Evolutionary conservation across 2,797 vertebrate species (phyloP), one percentile per base, ranked within the genome.

Genomic region (Pogonophryne albipinna): DNA sequence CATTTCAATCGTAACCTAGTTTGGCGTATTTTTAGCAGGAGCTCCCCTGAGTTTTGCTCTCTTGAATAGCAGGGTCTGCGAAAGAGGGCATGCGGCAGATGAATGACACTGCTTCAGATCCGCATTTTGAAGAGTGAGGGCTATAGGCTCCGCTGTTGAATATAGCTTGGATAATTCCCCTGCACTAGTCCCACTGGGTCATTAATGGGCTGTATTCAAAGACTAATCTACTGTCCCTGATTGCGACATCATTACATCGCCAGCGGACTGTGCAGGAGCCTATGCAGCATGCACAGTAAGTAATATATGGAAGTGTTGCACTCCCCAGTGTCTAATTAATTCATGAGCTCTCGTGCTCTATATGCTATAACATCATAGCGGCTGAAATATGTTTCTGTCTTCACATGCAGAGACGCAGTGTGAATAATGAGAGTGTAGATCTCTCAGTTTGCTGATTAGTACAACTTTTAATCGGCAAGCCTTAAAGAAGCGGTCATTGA

Each of bases 21-120:
- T 93, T 78, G 55, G 27, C 55, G 38, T 93, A 92, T 94, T 93
- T 92, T 93, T 91, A 92, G 90, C 80, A 27, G 60, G 61, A 65
- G 75, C 79, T 83, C 92, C 86, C 89, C 55, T 31, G 92, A 86
- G 93, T 85, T 88, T 78, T 58, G 60, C 76, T 83, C 78, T 83
- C 83, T 89, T 85, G 82, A 87, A 90, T 80, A 90, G 79, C 59
- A 64, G 47, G 71, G 76, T 78, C 76, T 74, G 67, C 77, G 83
- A 69, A 80, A 67, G 80, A 83, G 89, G 91, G 80, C 86, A 89
- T 76, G 76, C 65, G 0, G 79, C 76, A 83, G 89, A 92, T 89
- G 87, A 90, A 91, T 92, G 61, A 72, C 79, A 79, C 73, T 4
- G 66, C 85, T 80, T 87, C 82, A 66, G 47, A 87, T 74, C 78